Percentiles rank a stretch among this genome's conserved stretches.
Conservation (phyloP, 2,113 vertebrate genomes). For the Galeopterus variegatus region DNA sequence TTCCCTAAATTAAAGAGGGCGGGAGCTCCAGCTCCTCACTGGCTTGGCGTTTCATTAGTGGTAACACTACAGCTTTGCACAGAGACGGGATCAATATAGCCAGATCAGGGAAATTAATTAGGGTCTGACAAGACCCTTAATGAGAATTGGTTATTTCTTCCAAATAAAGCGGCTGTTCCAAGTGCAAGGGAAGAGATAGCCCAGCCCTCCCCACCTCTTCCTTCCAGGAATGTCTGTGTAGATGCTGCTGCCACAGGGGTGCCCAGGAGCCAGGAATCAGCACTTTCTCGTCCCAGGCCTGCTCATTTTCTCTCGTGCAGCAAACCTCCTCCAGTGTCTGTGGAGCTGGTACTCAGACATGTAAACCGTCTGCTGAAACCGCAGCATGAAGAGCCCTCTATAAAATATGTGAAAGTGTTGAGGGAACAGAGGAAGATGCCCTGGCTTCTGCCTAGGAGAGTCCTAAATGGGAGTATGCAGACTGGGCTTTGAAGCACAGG, state of each 20-base stretch:
- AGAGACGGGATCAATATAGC: slow-evolving; percentile 69
- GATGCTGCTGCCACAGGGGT: not conserved
- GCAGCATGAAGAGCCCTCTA: not conserved
- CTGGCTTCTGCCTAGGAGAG: slow-evolving; percentile 20
- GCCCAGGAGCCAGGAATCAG: not conserved
- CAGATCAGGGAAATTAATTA: slow-evolving; percentile 80
- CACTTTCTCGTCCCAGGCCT: not conserved
- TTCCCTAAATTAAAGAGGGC: slow-evolving; percentile 54
- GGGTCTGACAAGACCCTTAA: slow-evolving; percentile 68
- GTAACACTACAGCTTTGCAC: slow-evolving; percentile 41
- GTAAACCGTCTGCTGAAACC: not conserved
- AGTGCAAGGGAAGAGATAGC: slow-evolving; percentile 37
- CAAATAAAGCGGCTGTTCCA: slow-evolving; percentile 73
- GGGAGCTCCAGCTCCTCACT: slow-evolving; percentile 37
- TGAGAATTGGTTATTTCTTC: slow-evolving; percentile 72
- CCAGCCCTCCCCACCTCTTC: slow-evolving; percentile 47
- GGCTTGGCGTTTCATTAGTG: slow-evolving; percentile 63
- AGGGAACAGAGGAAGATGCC: not conserved
- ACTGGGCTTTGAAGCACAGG: slow-evolving; percentile 31
- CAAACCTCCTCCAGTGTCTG: not conserved
- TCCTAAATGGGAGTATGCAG: not conserved
- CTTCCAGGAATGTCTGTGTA: not conserved
- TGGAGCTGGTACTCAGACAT: not conserved
- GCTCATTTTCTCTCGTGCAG: not conserved
- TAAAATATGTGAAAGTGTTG: not conserved